Base-by-base conservation (phyloP, 2,888 invertebrate genomes). In the Tetheella fluctuosa region DNA sequence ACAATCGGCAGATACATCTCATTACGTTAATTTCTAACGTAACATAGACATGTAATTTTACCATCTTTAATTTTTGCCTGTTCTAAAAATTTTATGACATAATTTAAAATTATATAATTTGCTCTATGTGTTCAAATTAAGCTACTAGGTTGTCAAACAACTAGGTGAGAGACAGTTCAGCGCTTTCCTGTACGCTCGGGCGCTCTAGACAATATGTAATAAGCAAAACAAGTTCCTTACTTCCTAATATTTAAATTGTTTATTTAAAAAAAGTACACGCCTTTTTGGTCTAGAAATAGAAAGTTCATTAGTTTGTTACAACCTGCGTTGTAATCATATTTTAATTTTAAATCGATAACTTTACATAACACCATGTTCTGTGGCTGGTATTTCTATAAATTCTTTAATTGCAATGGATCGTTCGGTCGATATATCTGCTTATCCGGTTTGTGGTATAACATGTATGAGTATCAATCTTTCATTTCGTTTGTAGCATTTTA, bases 261-360 rank as follows among this genome's bases (percentile, higher is more conserved):
- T 30, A 12, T 34, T 34, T n/a, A n/a, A n/a, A n/a, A 34, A 34
- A 34, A 23, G 34, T 20, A 34, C 37, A 55, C 34, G 55, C 55
- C 55, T 55, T 34, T 55, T 34, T 34, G 55, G 55, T 55, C 55
- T 34, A 55, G 34, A 55, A 55, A 55, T 55, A 55, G 55, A 55
- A 55, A 55, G 55, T 55, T 55, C 55, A 55, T 55, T 55, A 55
- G 55, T 48, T 48, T 20, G 48, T 15, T 23, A 20, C 55, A 34
- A 55, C 34, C 4, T 23, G 37, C 34, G 17, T 55, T 37, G 25
- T 55, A 55, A 55, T 55, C 30, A 34, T 34, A 55, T 55, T 55
- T 55, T 34, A 55, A 55, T 55, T 55, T 55, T 34, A 20, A 55
- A 55, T 55, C 55, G 23, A 34, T 20, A 37, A 48, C 20, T 55